phyloP scores from a whole-genome alignment of 2,797 vertebrate genomes.

The Hypotaenidia philippensis region DNA sequence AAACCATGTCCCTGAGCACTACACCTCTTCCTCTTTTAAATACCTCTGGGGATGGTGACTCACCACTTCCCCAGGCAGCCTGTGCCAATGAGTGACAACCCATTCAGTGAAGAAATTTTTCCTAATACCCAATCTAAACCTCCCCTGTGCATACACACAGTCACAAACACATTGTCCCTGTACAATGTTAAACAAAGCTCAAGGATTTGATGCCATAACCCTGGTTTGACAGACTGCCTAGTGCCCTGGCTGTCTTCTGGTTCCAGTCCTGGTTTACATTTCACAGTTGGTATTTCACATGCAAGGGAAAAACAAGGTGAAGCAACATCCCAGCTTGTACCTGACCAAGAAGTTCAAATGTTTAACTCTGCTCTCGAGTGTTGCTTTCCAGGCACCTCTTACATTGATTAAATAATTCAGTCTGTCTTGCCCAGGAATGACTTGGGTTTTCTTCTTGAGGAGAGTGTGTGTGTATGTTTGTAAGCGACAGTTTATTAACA shows the following conservation, averaged over 20 bases:
- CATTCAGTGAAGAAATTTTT: background rate
- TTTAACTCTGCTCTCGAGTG: background rate
- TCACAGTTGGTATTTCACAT: background rate
- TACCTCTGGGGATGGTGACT: too few species aligned
- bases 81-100: background rate
- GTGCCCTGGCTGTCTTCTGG: background rate
- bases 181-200: background rate
- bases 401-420: background rate
- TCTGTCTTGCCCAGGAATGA: background rate
- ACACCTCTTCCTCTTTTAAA: background rate
- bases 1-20: background rate
- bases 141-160: background rate
- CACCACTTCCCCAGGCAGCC: background rate
- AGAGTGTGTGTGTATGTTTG: background rate
- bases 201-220: background rate
- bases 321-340: background rate
- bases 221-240: background rate
- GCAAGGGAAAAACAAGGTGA: background rate
- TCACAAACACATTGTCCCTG: background rate
- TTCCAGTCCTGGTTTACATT: background rate
- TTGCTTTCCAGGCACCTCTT: background rate
- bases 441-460: background rate
- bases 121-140: background rate
- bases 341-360: background rate
- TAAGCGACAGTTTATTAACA: conserved; percentile 28